Evolutionary conservation across 1,140 invertebrate species (phyloP), one percentile per base, ranked within the genome.

Genomic region (Platyscapa corneri): DNA sequence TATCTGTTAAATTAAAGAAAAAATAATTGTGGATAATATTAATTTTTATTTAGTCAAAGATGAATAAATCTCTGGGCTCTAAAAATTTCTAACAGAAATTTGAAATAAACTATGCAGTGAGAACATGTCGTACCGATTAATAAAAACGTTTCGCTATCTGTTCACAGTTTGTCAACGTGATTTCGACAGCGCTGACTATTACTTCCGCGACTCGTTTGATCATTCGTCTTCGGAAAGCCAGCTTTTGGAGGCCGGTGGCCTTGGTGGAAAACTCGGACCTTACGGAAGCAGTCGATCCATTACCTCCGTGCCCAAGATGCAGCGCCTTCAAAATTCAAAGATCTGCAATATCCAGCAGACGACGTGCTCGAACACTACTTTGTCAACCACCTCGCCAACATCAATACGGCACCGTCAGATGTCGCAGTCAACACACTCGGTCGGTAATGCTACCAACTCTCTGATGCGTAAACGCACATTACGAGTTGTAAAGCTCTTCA

Each of bases 181-280:
- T 76, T 90, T 90, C 60, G 92, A 93, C 67, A 34, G 89, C 75
- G 95, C 94, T 89, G 95, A 96, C 88, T 97, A 96, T 90, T 95
- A 95, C 90, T 95, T 95, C 89, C 95, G 96, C 18, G 96, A 97
- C 89, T 96, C 96, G 37, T 96, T 96, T 90, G 96, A 97, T 87
- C 96, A 97, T 90, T 97, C 96, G 60, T 97, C 96, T 30, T 95
- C 95, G 20, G 96, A 96, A 91, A 96, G 95, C 75, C 96, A 95
- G 86, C 91, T 95, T 74, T 91, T 96, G 86, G 94, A 95, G 67
- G 90, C 93, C 78, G 64, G 64, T 23, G 30, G 81, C n/a, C 39
- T 82, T 0, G 56, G 82, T 0, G 56, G 82, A 34, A 82, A 82
- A 46, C 16, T 12, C n/a, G 85, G 75, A 10, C 6, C n/a, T 14